phyloP scores from a whole-genome alignment of 1,140 invertebrate genomes.

The Berghia stephanieae region DNA sequence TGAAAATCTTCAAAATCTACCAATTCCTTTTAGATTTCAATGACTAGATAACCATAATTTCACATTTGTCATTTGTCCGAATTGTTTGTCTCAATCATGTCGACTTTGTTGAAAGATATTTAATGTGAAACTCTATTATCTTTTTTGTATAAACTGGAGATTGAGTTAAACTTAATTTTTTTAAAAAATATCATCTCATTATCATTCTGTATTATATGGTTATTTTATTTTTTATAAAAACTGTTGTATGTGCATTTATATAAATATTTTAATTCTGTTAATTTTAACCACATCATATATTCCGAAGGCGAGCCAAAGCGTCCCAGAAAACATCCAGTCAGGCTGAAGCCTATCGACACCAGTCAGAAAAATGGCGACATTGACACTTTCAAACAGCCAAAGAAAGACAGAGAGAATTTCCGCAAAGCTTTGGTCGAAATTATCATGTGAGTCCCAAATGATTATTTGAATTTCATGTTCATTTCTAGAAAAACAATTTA shows the following conservation, averaged over 20 bases:
- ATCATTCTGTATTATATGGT: too few species aligned
- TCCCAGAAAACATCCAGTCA: constrained; percentile 47
- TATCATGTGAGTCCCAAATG: constrained; percentile 70
- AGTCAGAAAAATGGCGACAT: constrained; percentile 42
- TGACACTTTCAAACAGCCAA: constrained; percentile 67
- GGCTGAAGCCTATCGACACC: constrained; percentile 57
- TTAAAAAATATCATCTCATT: too few species aligned
- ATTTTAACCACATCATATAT: neutral
- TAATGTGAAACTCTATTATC: neutral
- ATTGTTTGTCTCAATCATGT: too few species aligned
- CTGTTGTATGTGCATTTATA: too few species aligned
- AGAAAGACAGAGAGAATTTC: constrained; percentile 83
- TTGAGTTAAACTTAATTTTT: neutral
- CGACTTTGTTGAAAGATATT: neutral
- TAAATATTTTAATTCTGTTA: constrained; percentile 2
- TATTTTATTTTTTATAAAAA: too few species aligned
- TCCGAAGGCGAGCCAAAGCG: constrained; percentile 11
- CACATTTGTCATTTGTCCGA: too few species aligned
- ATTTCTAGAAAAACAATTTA: too few species aligned
- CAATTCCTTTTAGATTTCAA: too few species aligned
- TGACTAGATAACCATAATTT: too few species aligned
- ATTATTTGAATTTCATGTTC: constrained; percentile 12
- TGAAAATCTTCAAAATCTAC: too few species aligned
- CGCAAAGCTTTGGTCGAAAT: constrained; percentile 79
- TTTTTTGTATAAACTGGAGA: neutral